These are phyloP conservation scores for Lathronympha strigana DNA, from an alignment of 2,888 invertebrate species.

Conservation along the genomic window DNA sequence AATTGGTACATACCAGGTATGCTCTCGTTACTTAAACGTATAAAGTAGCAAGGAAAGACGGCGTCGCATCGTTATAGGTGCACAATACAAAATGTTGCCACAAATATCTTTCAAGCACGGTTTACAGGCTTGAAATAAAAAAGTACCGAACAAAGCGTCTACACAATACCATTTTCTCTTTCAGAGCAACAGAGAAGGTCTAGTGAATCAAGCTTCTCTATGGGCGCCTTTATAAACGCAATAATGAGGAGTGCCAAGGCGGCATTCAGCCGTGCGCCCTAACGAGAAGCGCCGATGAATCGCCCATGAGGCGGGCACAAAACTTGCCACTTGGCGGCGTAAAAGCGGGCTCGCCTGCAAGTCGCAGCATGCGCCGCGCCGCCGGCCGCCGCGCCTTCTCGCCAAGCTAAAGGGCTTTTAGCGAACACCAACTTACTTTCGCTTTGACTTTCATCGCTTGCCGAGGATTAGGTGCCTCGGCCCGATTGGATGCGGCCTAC, in stretches of 20 bases:
- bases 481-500: conserved; percentile 67
- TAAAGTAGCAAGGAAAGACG: conserved; percentile 49
- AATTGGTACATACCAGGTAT: conserved; percentile 4
- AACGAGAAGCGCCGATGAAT: conserved; percentile 81
- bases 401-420: conserved; percentile 75
- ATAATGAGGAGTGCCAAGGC: conserved; percentile 82
- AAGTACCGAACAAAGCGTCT: conserved; percentile 75
- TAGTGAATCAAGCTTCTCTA: conserved; percentile 79
- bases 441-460: conserved; percentile 71
- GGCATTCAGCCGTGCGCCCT: conserved; percentile 76
- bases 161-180: conserved; percentile 83
- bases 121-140: conserved; percentile 63
- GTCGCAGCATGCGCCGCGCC: conserved; percentile 45
- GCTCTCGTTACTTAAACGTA: conserved; percentile 21
- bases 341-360: conserved; percentile 55
- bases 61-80: conserved; percentile 59
- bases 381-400: conserved; percentile 52
- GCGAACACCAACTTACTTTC: conserved; percentile 68
- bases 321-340: conserved; percentile 75
- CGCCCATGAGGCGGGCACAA: conserved; percentile 78
- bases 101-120: conserved; percentile 60
- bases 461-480: conserved; percentile 65
- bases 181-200: conserved; percentile 73
- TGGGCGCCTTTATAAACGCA: conserved; percentile 82
- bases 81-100: conserved; percentile 62